Evolutionary conservation across 2,888 invertebrate species (phyloP).

Genomic region (Hypselothyrea guttata): DNA sequence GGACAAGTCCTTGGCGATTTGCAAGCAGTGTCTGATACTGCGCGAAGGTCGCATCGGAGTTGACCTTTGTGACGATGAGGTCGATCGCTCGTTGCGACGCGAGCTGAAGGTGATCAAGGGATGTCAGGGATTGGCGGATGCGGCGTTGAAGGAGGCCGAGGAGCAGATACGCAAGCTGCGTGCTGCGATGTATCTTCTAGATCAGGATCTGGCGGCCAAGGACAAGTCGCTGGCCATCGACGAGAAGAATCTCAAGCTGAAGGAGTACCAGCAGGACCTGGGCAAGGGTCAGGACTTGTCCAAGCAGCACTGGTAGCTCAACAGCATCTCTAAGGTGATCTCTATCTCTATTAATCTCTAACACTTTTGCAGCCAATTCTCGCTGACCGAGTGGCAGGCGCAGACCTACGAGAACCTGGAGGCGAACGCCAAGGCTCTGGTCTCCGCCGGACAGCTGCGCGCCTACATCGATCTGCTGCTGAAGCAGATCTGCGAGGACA

Average conservation of each 20-base stretch:
- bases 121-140: constrained; percentile 85
- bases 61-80: constrained; percentile 90
- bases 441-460: constrained; percentile 88
- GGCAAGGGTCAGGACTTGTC: constrained; percentile 85
- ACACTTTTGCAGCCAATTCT: constrained; percentile 86
- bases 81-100: constrained; percentile 89
- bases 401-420: constrained; percentile 88
- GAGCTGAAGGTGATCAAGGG: constrained; percentile 91
- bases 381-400: constrained; percentile 89
- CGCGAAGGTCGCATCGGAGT: constrained; percentile 83
- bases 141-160: constrained; percentile 88
- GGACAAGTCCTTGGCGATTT: constrained; percentile 86
- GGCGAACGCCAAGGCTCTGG: constrained; percentile 88
- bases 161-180: constrained; percentile 93
- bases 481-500: constrained; percentile 91
- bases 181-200: constrained; percentile 90
- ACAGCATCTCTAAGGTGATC: background rate
- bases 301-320: constrained; percentile 74
- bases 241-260: constrained; percentile 86
- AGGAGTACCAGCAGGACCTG: constrained; percentile 87
- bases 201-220: constrained; percentile 93
- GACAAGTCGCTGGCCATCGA: constrained; percentile 91
- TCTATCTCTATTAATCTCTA: too few relatives aligned
- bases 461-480: constrained; percentile 91
- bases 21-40: constrained; percentile 89